phyloP scores from a whole-genome alignment of 2,113 vertebrate genomes.

The Oryzias celebensis region DNA sequence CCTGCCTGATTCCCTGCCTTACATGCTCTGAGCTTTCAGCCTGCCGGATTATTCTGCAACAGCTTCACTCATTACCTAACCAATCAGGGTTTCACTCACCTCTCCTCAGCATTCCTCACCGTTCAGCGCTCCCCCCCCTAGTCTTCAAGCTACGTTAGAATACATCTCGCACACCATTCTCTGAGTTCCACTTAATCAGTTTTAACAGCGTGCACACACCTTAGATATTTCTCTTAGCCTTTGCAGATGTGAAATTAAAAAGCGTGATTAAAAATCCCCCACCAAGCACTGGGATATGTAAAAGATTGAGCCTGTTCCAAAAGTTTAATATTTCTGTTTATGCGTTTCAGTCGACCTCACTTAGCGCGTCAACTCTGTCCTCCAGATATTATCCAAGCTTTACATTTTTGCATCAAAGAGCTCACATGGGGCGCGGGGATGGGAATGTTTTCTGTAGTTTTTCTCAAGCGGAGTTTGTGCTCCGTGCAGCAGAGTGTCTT shows the following conservation, averaged over 20 bases:
- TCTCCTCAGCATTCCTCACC: neutral
- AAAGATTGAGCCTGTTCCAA: slow-evolving; percentile 4
- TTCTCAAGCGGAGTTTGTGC: slow-evolving; percentile 28
- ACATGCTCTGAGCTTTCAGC: neutral
- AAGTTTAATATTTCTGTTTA: slow-evolving; percentile 14
- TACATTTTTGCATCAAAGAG: slow-evolving; percentile 35
- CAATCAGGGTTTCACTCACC: slow-evolving; percentile 7
- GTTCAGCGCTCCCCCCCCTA: neutral
- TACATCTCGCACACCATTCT: too few relatives aligned
- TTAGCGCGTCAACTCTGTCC: slow-evolving; percentile 23
- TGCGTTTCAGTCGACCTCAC: slow-evolving; percentile 21
- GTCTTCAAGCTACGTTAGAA: neutral
- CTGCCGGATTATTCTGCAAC: slow-evolving; percentile 5
- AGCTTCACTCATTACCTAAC: neutral
- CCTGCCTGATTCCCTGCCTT: neutral
- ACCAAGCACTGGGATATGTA: neutral
- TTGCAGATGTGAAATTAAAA: slow-evolving; percentile 20
- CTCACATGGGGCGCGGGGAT: slow-evolving; percentile 16
- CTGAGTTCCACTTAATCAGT: slow-evolving; percentile 5
- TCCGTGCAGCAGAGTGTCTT: slow-evolving; percentile 38
- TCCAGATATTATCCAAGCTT: slow-evolving; percentile 20
- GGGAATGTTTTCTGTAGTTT: slow-evolving; percentile 18
- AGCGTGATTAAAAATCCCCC: slow-evolving; percentile 1
- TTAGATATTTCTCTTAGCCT: slow-evolving; percentile 1
- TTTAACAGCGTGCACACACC: slow-evolving; percentile 1